Base-by-base conservation (phyloP, 1,140 invertebrate species). In the Apis dorsata region DNA sequence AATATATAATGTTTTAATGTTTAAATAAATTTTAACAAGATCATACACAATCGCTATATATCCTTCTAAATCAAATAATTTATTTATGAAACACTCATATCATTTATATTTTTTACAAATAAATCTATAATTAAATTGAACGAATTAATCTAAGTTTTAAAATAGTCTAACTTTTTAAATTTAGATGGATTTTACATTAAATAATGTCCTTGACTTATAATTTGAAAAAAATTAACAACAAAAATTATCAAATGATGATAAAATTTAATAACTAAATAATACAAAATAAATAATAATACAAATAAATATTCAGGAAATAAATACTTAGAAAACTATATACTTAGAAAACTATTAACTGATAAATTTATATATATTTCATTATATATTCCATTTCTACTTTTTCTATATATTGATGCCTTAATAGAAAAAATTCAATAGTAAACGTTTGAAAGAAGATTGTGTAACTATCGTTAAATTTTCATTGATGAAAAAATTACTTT, bases 311-410 rank as follows among this genome's bases (percentile, higher is more conserved):
- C 44, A 7, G 55, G 10, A 8, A 49, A 60, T 49, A 9, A 34
- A 70, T 77, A 82, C 49, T 49, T 49, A 57, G 73, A 77, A 34
- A 77, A 24, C 24, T 24, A 24, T 24, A 24, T 24, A 24, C 0
- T 24, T 24, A 24, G 24, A 24, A 81, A 17, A 44, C 5, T 28
- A 4, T 15, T 11, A 1, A 2, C 10, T 7, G 74, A 62, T 82
- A 82, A 62, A 28, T 4, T n/a, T 17, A 44, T 49, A 1, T 17
- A 44, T 49, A 1, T 15, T 10, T 19, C 1, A 76, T 76, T 68
- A 76, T 69, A 76, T 4, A 17, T 21, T 12, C n/a, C 8, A 0
- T 4, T 5, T 13, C 34, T 44, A 44, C 34, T 75, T 82, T 70
- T 62, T 62, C 53, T 21, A 77, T 77, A 77, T 69, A 44, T 69